Conservation (phyloP, 2,888 invertebrate species). For the Mongoloraphidia duomilia region DNA sequence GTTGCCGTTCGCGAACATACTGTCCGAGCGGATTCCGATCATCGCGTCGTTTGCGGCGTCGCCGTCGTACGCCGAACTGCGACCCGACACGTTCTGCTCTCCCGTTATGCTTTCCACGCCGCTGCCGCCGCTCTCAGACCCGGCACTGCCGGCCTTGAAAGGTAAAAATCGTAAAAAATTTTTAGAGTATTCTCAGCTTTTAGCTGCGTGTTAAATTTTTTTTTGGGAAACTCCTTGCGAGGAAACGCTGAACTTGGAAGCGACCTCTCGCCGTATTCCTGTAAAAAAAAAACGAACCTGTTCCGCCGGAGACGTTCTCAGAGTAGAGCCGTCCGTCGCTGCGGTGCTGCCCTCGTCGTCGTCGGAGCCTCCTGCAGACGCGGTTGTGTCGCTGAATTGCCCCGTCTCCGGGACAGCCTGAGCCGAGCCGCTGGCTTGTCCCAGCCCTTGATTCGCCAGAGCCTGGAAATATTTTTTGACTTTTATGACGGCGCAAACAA, state of each 20-base stretch:
- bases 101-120: constrained; percentile 86
- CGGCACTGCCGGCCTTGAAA: constrained; percentile 44
- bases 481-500: neutral
- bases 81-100: constrained; percentile 71
- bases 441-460: constrained; percentile 9
- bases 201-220: neutral
- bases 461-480: neutral
- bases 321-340: constrained; percentile 85
- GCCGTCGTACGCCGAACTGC: constrained; percentile 87
- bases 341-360: constrained; percentile 90
- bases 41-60: constrained; percentile 44
- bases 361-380: constrained; percentile 81
- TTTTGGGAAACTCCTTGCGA: no score
- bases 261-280: constrained; percentile 2
- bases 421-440: constrained; percentile 13
- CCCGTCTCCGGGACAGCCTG: constrained; percentile 35
- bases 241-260: no score
- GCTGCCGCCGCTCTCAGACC: constrained; percentile 83
- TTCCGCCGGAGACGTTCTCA: constrained; percentile 72
- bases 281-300: constrained; percentile 31
- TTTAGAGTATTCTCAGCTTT: neutral
- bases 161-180: neutral
- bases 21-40: constrained; percentile 37
- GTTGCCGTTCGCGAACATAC: constrained; percentile 32
- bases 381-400: constrained; percentile 66